These are phyloP conservation scores for Carassius auratus DNA, from an alignment of 2,113 vertebrate species.

Conservation along the genomic window DNA sequence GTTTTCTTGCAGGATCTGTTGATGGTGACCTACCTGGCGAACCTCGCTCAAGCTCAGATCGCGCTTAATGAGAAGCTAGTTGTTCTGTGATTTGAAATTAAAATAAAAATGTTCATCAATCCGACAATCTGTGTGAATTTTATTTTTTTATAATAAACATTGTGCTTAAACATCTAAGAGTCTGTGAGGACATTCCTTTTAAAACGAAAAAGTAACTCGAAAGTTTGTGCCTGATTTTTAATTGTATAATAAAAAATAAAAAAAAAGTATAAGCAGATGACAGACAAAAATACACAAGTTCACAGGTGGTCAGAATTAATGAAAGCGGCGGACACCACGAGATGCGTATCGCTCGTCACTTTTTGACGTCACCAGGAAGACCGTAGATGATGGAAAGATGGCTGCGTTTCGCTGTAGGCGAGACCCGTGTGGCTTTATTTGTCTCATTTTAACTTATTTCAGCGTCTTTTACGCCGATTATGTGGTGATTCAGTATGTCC, in stretches of 20 bases:
- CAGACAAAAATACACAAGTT: neutral
- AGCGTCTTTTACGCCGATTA: conserved; percentile 83
- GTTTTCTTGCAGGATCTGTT: conserved; percentile 66
- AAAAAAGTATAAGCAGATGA: too few relatives aligned
- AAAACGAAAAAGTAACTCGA: too few relatives aligned
- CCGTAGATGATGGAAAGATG: conserved; percentile 68
- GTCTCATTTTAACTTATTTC: conserved; percentile 79
- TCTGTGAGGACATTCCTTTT: neutral
- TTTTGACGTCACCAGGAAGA: conserved; percentile 73
- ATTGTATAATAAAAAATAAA: neutral
- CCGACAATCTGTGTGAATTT: neutral
- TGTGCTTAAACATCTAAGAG: neutral
- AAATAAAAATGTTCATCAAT: conserved; percentile 38
- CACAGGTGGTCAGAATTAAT: neutral
- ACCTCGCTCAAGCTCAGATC: conserved; percentile 87
- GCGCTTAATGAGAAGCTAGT: conserved; percentile 82
- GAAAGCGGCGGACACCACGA: neutral
- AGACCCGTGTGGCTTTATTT: conserved; percentile 78
- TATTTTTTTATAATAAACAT: neutral
- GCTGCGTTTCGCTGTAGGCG: conserved; percentile 72
- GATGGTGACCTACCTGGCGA: conserved; percentile 91
- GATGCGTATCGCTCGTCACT: conserved; percentile 6
- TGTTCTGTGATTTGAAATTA: conserved; percentile 40
- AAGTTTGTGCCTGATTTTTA: neutral
- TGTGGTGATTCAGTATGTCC: conserved; percentile 80